Percentiles rank a stretch among this genome's conserved stretches.
These are phyloP conservation scores for Acanthiza pusilla DNA, from an alignment of 2,797 vertebrate genomes.

Conservation along the genomic window DNA sequence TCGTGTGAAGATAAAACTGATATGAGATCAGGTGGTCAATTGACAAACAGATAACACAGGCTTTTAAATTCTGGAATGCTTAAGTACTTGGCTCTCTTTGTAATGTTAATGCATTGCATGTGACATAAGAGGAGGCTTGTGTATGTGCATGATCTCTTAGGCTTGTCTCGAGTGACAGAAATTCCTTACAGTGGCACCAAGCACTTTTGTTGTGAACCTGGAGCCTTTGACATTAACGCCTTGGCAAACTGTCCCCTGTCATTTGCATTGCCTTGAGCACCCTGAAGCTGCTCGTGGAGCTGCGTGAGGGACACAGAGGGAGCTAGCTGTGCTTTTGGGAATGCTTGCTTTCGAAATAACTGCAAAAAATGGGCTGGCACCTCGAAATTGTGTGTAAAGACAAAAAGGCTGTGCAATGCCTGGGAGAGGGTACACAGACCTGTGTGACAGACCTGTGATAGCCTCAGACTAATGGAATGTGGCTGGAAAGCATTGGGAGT, in stretches of 20 bases:
- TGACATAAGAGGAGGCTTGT: not conserved
- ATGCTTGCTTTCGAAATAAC: not conserved
- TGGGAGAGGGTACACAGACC: fast-evolving
- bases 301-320: not conserved
- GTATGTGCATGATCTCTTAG: not conserved
- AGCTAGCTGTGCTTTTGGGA: not conserved
- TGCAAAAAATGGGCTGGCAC: not conserved
- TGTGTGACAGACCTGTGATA: fast-evolving
- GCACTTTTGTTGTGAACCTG: not conserved
- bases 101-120: not conserved
- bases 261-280: not conserved
- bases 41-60: not conserved
- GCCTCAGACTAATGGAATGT: not conserved
- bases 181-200: not conserved
- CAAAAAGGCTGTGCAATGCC: fast-evolving
- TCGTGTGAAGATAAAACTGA: not conserved
- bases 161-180: not conserved
- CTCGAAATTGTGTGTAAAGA: fast-evolving
- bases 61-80: not conserved
- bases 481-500: not conserved
- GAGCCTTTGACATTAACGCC: fast-evolving
- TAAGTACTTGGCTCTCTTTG: not conserved
- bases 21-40: not conserved
- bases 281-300: fast-evolving
- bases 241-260: fast-evolving